phyloP scores from a whole-genome alignment of 2,888 invertebrate species.

The Dryobotodes eremita region DNA sequence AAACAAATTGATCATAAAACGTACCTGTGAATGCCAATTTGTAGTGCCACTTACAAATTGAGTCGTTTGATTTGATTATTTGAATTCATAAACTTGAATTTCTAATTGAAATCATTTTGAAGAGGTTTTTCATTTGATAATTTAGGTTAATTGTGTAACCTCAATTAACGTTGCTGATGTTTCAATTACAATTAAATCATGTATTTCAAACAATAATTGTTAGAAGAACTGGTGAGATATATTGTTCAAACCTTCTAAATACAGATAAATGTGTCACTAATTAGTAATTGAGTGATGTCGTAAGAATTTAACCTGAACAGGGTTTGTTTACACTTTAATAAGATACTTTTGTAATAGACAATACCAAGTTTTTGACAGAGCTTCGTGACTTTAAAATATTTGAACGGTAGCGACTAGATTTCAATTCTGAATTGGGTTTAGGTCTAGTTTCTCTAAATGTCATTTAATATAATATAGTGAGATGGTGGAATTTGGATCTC shows the following conservation, averaged over 20 bases:
- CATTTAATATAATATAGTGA: neutral
- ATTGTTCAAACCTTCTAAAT: neutral
- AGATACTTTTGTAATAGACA: neutral
- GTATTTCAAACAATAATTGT: neutral
- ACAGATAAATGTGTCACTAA: neutral
- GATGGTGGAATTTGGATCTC: neutral
- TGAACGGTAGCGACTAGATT: slow-evolving; percentile 4
- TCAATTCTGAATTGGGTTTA: slow-evolving; percentile 25
- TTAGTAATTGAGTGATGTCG: neutral
- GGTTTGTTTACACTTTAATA: neutral
- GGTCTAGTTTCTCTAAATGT: neutral
- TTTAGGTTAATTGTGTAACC: neutral
- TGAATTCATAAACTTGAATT: neutral
- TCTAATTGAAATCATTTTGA: neutral
- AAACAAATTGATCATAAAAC: neutral
- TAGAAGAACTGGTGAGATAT: neutral
- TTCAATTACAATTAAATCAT: neutral
- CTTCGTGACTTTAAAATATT: slow-evolving; percentile 37
- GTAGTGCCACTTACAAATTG: neutral
- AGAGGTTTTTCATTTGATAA: neutral
- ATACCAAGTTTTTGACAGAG: slow-evolving; percentile 5
- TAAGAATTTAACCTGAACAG: neutral
- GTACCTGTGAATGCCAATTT: neutral
- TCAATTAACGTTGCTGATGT: neutral
- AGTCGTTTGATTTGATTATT: neutral